A percentile compares a stretch with the other conserved stretches of the same genome.
phyloP scores from a whole-genome alignment of 2,888 invertebrate species.

The Mesochorus sp. region DNA sequence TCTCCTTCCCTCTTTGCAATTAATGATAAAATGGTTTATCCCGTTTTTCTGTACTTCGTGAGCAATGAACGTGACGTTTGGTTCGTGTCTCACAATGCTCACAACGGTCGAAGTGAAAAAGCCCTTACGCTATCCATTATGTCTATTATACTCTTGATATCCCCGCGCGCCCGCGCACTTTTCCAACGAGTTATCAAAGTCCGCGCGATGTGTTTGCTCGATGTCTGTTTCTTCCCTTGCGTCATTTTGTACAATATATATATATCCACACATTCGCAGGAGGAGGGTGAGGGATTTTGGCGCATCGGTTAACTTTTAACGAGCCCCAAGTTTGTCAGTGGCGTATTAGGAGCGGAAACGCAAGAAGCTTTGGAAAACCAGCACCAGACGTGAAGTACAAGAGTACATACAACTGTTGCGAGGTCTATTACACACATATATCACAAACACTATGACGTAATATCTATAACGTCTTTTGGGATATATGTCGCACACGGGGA shows the following conservation, averaged over 20 bases:
- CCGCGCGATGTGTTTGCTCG: conserved; percentile 25
- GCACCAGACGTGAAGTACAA: conserved; percentile 33
- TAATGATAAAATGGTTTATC: too few species aligned
- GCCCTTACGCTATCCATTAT: conserved; percentile 1
- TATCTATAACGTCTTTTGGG: not conserved
- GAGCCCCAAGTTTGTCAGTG: conserved; percentile 68
- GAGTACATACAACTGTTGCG: conserved; percentile 2
- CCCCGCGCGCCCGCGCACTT: conserved; percentile 34
- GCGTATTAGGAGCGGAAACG: conserved; percentile 39
- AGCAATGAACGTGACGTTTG: not conserved
- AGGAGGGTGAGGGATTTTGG: conserved; percentile 27
- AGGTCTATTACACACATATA: not conserved
- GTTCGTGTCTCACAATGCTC: not conserved
- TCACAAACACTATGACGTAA: not conserved
- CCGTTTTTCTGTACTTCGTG: too few species aligned
- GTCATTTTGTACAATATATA: not conserved
- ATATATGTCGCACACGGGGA: conserved; percentile 2
- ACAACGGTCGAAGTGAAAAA: not conserved
- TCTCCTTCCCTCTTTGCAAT: too few species aligned
- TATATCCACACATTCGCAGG: not conserved
- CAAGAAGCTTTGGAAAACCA: conserved; percentile 30
- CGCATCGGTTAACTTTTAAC: conserved; percentile 71
- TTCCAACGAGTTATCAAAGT: conserved; percentile 65
- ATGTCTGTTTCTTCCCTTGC: not conserved
- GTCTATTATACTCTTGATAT: conserved; percentile 44